A percentile compares a stretch with the other conserved stretches of the same genome.
Evolutionary conservation across 2,797 vertebrate genomes (phyloP).

Genomic region (Acanthurus tractus): DNA sequence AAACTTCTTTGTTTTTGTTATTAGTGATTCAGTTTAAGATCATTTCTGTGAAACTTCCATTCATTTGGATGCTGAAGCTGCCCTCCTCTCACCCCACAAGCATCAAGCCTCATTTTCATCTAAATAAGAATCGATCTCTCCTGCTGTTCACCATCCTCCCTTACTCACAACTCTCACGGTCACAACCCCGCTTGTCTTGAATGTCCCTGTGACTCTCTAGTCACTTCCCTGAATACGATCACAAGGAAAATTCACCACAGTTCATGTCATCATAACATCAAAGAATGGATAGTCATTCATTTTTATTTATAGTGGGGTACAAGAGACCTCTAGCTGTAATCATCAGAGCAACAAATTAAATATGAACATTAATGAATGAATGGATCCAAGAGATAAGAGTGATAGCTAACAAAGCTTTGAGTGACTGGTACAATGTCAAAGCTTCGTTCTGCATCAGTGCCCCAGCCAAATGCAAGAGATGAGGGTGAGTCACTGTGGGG

Average conservation of each 20-base stretch:
- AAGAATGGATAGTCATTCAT: conserved; percentile 26
- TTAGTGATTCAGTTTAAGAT: conserved; percentile 68
- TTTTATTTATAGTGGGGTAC: conserved; percentile 3
- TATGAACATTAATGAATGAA: conserved; percentile 64
- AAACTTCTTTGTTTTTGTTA: conserved; percentile 68
- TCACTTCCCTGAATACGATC: conserved; percentile 65
- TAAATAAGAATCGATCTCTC: conserved; percentile 91
- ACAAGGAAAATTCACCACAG: conserved; percentile 45
- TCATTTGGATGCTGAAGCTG: conserved; percentile 86
- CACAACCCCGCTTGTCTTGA: conserved; percentile 84
- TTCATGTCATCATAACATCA: conserved; percentile 43
- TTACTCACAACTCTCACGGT: conserved; percentile 82
- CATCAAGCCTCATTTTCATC: conserved; percentile 90
- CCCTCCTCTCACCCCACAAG: conserved; percentile 85
- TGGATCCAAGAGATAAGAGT: conserved; percentile 63
- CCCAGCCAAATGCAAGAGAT: conserved; percentile 82
- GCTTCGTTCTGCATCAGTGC: conserved; percentile 87
- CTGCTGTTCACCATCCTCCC: conserved; percentile 84
- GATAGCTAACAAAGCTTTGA: conserved; percentile 79
- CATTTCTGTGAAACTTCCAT: conserved; percentile 78
- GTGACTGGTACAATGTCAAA: conserved; percentile 88
- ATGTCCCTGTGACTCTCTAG: conserved; percentile 66
- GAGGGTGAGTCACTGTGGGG: conserved; percentile 84
- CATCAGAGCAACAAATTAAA: conserved; percentile 42
- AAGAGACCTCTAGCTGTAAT: conserved; percentile 18